Percentiles rank a stretch among this genome's conserved stretches.
phyloP scores from a whole-genome alignment of 2,797 vertebrate genomes.

The Arvicola amphibius region DNA sequence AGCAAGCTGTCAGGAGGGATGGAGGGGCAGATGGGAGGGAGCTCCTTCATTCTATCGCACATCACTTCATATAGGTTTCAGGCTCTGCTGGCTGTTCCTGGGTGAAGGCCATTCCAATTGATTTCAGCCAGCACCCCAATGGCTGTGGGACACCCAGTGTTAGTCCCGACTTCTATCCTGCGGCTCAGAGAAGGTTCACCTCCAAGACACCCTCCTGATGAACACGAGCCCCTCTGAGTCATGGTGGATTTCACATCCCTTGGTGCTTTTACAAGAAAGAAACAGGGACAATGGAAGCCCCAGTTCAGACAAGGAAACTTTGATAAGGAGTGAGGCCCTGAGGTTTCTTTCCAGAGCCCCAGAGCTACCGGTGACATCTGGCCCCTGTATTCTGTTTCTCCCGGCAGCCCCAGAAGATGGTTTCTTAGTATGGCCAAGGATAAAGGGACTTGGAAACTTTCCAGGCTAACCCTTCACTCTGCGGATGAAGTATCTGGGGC shows the following conservation, averaged over 20 bases:
- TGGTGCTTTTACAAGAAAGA: neutral
- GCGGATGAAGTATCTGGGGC: neutral
- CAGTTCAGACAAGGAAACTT: neutral
- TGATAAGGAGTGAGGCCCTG: neutral
- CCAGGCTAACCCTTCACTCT: neutral
- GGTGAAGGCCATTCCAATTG: neutral
- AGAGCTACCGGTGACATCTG: neutral
- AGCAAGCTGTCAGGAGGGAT: neutral
- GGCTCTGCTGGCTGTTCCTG: too few species aligned
- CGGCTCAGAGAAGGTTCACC: neutral
- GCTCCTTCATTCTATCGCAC: neutral
- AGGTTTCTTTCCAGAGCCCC: neutral
- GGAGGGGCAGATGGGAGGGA: neutral
- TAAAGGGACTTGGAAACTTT: neutral
- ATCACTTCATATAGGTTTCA: neutral
- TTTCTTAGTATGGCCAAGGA: conserved; percentile 23
- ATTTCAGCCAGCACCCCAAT: neutral
- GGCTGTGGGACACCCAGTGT: neutral
- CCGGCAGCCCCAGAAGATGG: neutral
- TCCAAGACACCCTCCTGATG: neutral
- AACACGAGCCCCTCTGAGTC: neutral
- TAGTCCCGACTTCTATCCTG: neutral
- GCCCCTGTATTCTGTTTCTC: neutral
- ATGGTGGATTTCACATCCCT: neutral
- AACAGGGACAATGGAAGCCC: neutral